Evolutionary conservation across 2,888 invertebrate genomes (phyloP).

Genomic region (Mellilla xanthometata): DNA sequence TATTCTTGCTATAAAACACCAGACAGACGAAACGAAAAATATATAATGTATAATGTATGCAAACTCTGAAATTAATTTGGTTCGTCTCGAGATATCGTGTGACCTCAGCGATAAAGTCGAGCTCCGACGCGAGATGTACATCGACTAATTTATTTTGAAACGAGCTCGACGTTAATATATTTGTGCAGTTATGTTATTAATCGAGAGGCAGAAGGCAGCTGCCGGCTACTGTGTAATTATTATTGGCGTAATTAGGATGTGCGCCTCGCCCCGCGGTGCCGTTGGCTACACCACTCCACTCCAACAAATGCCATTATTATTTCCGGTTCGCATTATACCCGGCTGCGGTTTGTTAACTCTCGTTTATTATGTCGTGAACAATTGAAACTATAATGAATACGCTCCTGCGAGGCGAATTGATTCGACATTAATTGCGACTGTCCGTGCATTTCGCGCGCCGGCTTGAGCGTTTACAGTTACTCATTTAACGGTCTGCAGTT

Average conservation of each 20-base stretch:
- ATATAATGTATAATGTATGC: too few species aligned
- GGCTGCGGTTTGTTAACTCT: slow-evolving; percentile 66
- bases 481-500: slow-evolving; percentile 60
- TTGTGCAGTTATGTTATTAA: slow-evolving; percentile 43
- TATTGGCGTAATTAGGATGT: slow-evolving; percentile 81
- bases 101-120: slow-evolving; percentile 10
- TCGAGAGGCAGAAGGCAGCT: slow-evolving; percentile 60
- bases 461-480: slow-evolving; percentile 53
- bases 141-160: slow-evolving; percentile 15
- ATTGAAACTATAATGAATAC: slow-evolving; percentile 64
- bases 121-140: slow-evolving; percentile 1
- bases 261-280: slow-evolving; percentile 61
- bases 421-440: slow-evolving; percentile 64
- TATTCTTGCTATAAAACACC: not conserved
- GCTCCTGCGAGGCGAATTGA: slow-evolving; percentile 64
- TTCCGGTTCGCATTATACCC: slow-evolving; percentile 73
- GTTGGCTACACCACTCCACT: slow-evolving; percentile 39
- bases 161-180: slow-evolving; percentile 31
- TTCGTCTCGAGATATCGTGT: slow-evolving; percentile 8
- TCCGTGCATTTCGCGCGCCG: slow-evolving; percentile 47
- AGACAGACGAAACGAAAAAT: not conserved
- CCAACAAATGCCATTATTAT: slow-evolving; percentile 76
- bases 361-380: slow-evolving; percentile 70
- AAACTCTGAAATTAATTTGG: slow-evolving; percentile 1
- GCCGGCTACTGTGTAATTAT: slow-evolving; percentile 73